Evolutionary conservation across 2,888 invertebrate species (phyloP).

Genomic region (Noctua janthe): DNA sequence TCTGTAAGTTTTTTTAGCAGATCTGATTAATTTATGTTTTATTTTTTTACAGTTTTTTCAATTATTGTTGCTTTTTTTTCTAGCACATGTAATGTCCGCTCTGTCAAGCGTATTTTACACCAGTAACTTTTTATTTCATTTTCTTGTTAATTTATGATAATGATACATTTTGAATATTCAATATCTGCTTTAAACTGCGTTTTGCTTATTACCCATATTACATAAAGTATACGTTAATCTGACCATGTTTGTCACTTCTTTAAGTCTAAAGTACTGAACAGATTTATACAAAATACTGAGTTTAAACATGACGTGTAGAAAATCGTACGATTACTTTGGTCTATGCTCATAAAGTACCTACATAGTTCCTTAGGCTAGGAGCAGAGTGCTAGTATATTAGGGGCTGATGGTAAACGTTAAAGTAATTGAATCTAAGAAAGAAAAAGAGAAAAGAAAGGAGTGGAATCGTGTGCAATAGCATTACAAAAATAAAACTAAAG

Average conservation of each 20-base stretch:
- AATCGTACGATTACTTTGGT: no score
- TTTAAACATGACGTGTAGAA: background rate
- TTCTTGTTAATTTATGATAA: background rate
- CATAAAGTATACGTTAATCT: background rate
- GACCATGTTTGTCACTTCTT: background rate
- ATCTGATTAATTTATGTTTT: background rate
- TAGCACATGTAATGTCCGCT: background rate
- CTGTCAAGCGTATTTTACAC: conserved; percentile 29
- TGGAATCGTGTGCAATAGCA: background rate
- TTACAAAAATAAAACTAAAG: conserved; percentile 10
- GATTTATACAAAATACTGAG: background rate
- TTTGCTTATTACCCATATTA: background rate
- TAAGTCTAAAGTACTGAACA: background rate
- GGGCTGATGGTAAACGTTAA: background rate
- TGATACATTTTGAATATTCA: conserved; percentile 21
- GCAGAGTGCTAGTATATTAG: no score
- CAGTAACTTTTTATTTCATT: background rate
- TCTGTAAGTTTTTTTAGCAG: background rate
- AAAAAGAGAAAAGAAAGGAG: background rate
- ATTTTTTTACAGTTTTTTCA: background rate
- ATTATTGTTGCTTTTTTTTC: background rate
- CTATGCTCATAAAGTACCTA: background rate
- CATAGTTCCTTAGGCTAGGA: background rate
- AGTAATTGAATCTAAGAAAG: background rate
- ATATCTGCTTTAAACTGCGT: background rate